Conservation (phyloP, 2,797 vertebrate genomes). For the Micrastur ruficollis region DNA sequence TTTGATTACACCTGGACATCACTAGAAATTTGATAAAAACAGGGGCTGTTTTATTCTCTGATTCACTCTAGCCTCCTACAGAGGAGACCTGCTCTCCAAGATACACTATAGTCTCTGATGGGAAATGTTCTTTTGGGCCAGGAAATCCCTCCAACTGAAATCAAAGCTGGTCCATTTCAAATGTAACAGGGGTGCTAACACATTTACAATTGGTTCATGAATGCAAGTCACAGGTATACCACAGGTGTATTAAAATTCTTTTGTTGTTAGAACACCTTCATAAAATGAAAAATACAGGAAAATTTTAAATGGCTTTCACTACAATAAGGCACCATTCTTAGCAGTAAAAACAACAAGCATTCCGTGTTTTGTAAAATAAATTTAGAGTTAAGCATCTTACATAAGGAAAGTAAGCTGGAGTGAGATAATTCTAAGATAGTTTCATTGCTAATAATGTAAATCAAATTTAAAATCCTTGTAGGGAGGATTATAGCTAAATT, state of each 20-base stretch:
- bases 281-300: neutral
- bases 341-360: neutral
- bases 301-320: neutral
- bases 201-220: neutral
- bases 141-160: neutral
- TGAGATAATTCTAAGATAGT: neutral
- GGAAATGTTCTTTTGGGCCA: neutral
- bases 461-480: neutral
- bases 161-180: neutral
- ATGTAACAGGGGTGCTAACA: neutral
- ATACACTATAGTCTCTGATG: rapidly evolving
- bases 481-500: neutral
- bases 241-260: neutral
- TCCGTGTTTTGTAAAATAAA: neutral
- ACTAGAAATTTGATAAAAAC: neutral
- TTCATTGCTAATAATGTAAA: neutral
- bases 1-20: neutral
- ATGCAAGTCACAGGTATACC: neutral
- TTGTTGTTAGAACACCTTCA: neutral
- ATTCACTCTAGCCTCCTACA: neutral
- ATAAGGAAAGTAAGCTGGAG: neutral
- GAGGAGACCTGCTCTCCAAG: neutral
- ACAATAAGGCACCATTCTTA: neutral
- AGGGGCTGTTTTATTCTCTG: neutral
- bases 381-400: neutral